phyloP scores from a whole-genome alignment of 1,140 invertebrate genomes.

The Gonatopus flavifemur region DNA sequence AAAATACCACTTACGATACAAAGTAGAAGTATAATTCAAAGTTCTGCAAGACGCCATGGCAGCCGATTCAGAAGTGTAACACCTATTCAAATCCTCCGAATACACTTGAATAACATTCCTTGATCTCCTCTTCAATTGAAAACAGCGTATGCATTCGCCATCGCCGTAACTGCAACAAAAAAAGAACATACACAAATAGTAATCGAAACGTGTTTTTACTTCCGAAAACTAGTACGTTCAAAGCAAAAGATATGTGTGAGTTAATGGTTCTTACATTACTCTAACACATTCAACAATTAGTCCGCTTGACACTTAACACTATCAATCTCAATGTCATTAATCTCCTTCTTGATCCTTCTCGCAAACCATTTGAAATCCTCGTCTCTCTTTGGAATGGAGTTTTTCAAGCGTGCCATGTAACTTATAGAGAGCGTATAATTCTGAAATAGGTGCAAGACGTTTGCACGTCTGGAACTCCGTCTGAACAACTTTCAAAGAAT shows the following conservation, averaged over 20 bases:
- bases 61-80: conserved; percentile 65
- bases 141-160: conserved; percentile 65
- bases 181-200: too few relatives aligned
- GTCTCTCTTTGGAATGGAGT: conserved; percentile 15
- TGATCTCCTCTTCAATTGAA: conserved; percentile 64
- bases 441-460: conserved; percentile 9
- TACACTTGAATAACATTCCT: conserved; percentile 68
- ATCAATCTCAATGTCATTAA: too few relatives aligned
- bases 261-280: too few relatives aligned
- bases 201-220: too few relatives aligned
- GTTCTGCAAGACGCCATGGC: conserved; percentile 63
- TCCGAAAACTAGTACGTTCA: too few relatives aligned
- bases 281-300: too few relatives aligned
- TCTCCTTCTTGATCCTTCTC: conserved; percentile 5
- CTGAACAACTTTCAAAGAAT: too few relatives aligned
- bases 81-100: conserved; percentile 64
- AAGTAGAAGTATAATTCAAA: conserved; percentile 50
- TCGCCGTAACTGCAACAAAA: conserved; percentile 55
- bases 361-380: too few relatives aligned
- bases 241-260: too few relatives aligned
- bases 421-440: too few relatives aligned
- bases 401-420: too few relatives aligned
- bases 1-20: conserved; percentile 49
- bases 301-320: too few relatives aligned
- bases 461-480: conserved; percentile 11